phyloP scores from a whole-genome alignment of 2,888 invertebrate genomes.

The Prenolepis imparis region DNA sequence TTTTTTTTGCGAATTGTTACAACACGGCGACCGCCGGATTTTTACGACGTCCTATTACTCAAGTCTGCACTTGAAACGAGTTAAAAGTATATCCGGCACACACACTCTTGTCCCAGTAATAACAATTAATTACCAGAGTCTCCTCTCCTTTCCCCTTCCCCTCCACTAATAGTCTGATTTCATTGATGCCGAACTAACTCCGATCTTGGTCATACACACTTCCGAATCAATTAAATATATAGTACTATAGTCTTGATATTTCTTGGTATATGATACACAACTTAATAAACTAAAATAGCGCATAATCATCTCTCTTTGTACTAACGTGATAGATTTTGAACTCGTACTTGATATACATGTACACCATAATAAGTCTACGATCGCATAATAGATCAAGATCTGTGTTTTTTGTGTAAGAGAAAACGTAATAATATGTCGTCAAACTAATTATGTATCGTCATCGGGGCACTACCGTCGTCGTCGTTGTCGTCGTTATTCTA shows the following conservation, averaged over 20 bases:
- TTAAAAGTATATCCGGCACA: conserved; percentile 72
- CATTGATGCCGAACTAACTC: conserved; percentile 71
- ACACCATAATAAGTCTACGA: conserved; percentile 80
- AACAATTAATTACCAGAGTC: conserved; percentile 61
- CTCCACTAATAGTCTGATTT: conserved; percentile 72
- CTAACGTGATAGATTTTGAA: conserved; percentile 83
- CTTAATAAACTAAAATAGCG: conserved; percentile 81
- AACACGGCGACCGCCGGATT: conserved; percentile 68
- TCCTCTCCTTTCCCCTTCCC: conserved; percentile 25
- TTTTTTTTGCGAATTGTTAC: conserved; percentile 57
- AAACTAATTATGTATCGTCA: conserved; percentile 68
- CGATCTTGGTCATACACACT: conserved; percentile 77
- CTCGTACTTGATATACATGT: conserved; percentile 83
- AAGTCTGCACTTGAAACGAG: conserved; percentile 70
- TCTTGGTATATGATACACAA: conserved; percentile 82
- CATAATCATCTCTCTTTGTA: conserved; percentile 84
- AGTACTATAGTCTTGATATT: conserved; percentile 82
- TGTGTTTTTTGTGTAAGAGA: conserved; percentile 82
- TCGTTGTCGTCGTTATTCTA: conserved; percentile 57
- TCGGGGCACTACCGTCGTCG: conserved; percentile 72
- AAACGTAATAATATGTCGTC: conserved; percentile 72
- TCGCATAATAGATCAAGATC: conserved; percentile 84
- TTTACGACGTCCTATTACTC: conserved; percentile 70
- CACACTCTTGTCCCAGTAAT: conserved; percentile 65
- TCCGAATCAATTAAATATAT: conserved; percentile 81